Percentiles rank a stretch among this genome's conserved stretches.
These are phyloP conservation scores for Neelides sp. DNA, from an alignment of 1,140 invertebrate genomes.

Conservation along the genomic window DNA sequence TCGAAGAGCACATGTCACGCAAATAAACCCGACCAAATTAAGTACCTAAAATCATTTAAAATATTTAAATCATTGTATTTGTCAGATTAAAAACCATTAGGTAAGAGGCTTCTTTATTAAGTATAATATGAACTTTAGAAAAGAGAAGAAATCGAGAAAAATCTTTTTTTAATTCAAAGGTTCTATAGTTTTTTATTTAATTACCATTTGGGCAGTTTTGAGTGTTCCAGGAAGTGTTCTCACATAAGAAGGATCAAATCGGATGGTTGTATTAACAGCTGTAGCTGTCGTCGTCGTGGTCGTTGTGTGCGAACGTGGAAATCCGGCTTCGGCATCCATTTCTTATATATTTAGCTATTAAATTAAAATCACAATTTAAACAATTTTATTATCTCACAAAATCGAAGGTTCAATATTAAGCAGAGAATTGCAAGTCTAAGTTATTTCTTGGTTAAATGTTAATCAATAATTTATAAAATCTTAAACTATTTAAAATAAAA, in stretches of 20 bases:
- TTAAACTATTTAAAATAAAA: too few relatives aligned
- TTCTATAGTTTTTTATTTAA: neutral
- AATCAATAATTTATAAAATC: too few relatives aligned
- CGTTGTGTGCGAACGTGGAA: conserved; percentile 52
- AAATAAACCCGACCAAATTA: conserved; percentile 70
- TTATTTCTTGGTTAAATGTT: neutral
- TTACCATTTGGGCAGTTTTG: conserved; percentile 63
- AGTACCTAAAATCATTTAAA: conserved; percentile 47
- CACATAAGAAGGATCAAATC: conserved; percentile 59
- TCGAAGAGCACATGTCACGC: conserved; percentile 49
- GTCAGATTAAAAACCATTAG: conserved; percentile 15
- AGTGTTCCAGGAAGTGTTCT: conserved; percentile 58
- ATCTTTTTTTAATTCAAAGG: conserved; percentile 5
- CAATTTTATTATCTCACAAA: neutral
- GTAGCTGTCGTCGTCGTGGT: conserved; percentile 57
- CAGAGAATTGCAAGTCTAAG: neutral
- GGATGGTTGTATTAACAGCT: conserved; percentile 50
- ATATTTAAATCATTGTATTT: conserved; percentile 10
- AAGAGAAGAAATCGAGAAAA: conserved; percentile 7
- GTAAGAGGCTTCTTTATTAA: conserved; percentile 14
- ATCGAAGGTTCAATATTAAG: neutral
- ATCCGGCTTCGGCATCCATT: conserved; percentile 38
- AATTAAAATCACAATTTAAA: neutral
- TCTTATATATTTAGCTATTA: conserved; percentile 6
- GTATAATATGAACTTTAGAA: neutral